Conservation (phyloP, 2,888 invertebrate species). For the Caenorhabditis becei region DNA sequence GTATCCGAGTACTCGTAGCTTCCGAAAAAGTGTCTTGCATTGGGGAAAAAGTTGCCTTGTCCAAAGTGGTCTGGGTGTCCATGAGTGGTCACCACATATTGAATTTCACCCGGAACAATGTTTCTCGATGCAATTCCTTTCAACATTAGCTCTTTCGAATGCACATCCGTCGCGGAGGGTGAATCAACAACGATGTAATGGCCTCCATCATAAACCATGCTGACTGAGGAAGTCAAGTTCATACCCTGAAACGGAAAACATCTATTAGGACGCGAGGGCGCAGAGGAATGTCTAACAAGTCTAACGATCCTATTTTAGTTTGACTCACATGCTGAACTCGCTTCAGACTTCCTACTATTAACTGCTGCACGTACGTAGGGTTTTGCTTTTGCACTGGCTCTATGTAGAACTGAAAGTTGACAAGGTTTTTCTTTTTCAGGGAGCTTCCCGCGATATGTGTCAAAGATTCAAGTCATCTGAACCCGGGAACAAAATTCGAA, state of each 20-base stretch:
- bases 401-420: conserved; percentile 67
- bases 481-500: too few relatives aligned
- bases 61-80: conserved; percentile 79
- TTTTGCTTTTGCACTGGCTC: conserved; percentile 66
- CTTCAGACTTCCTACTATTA: conserved; percentile 68
- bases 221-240: conserved; percentile 72
- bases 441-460: conserved; percentile 16
- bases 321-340: conserved; percentile 67
- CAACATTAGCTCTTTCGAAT: conserved; percentile 75
- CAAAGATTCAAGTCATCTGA: conserved; percentile 42
- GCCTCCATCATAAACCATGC: conserved; percentile 75
- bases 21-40: conserved; percentile 79
- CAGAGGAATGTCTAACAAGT: conserved; percentile 18
- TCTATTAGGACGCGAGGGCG: conserved; percentile 13
- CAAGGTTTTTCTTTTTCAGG: conserved; percentile 17
- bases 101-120: conserved; percentile 73
- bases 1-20: conserved; percentile 77
- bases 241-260: conserved; percentile 63
- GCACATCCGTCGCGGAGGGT: conserved; percentile 76
- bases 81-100: conserved; percentile 77
- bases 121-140: conserved; percentile 67
- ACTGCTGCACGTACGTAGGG: conserved; percentile 72
- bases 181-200: conserved; percentile 78
- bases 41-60: conserved; percentile 78
- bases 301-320: conserved; percentile 36